Evolutionary conservation across 2,888 invertebrate genomes (phyloP).

Genomic region (Acrobasis repandana): DNA sequence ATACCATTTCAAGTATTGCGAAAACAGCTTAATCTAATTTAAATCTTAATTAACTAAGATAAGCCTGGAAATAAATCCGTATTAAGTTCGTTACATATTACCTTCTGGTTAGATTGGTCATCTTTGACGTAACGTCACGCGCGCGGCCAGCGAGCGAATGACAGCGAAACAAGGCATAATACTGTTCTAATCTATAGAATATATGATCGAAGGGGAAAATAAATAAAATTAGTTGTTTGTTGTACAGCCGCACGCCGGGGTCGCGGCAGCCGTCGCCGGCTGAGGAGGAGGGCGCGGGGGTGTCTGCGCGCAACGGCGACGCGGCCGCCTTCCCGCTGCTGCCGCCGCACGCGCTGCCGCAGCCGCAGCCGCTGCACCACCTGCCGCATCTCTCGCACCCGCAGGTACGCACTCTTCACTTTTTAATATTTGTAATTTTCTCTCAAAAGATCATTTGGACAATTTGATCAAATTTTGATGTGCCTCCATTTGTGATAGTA

Average conservation of each 20-base stretch:
- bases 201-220: too few species aligned
- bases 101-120: too few species aligned
- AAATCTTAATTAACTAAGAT: too few species aligned
- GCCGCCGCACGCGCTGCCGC: constrained; percentile 72
- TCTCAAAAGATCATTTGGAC: background rate
- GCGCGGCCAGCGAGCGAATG: too few species aligned
- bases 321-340: constrained; percentile 72
- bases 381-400: constrained; percentile 73
- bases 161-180: too few species aligned
- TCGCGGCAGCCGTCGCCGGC: constrained; percentile 96
- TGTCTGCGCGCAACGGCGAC: constrained; percentile 76
- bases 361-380: constrained; percentile 73
- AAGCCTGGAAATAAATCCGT: too few species aligned
- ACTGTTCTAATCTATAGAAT: too few species aligned
- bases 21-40: too few species aligned
- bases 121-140: too few species aligned
- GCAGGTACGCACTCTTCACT: constrained; percentile 49
- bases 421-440: background rate
- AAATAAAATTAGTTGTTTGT: constrained; percentile 42
- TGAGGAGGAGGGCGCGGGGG: constrained; percentile 87
- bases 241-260: constrained; percentile 91
- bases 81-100: too few species aligned
- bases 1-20: too few species aligned
- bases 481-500: background rate
- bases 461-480: background rate